phyloP scores from a whole-genome alignment of 2,888 invertebrate genomes.

The Rotaria sp. region DNA sequence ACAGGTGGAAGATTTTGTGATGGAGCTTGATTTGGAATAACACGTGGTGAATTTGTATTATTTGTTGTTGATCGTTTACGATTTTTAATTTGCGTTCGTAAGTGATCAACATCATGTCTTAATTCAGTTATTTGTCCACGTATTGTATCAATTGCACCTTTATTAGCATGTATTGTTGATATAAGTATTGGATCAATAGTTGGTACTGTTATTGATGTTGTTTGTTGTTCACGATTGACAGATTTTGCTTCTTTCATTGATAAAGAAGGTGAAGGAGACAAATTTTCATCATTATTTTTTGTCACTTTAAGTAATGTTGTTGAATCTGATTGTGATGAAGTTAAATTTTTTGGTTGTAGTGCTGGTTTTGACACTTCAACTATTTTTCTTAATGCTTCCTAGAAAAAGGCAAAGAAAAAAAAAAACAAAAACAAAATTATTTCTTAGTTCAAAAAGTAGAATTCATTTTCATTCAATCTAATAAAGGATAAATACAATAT shows the following conservation, averaged over 20 bases:
- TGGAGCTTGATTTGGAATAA: not conserved
- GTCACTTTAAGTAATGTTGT: not conserved
- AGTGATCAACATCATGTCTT: not conserved
- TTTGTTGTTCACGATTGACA: not conserved
- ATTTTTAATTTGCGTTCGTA: not conserved
- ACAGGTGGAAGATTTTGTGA: not conserved
- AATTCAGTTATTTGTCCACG: not conserved
- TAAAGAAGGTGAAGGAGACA: not conserved
- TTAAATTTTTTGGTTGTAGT: not conserved
- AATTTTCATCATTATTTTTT: not conserved
- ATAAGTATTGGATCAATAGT: not conserved
- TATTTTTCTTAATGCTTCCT: not conserved
- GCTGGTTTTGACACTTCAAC: not conserved
- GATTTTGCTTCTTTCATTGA: not conserved
- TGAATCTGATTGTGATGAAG: not conserved
- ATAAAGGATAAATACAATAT: too few relatives aligned
- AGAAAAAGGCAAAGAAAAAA: not conserved
- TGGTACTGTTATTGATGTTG: not conserved
- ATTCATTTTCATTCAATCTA: too few relatives aligned
- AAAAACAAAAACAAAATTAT: too few relatives aligned
- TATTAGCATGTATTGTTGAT: not conserved
- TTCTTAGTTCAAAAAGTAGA: too few relatives aligned
- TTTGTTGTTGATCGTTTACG: not conserved
- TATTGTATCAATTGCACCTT: not conserved
- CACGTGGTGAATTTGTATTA: not conserved